Base-by-base conservation (phyloP, 2,888 invertebrate genomes). In the Yponomeuta cagnagella region DNA sequence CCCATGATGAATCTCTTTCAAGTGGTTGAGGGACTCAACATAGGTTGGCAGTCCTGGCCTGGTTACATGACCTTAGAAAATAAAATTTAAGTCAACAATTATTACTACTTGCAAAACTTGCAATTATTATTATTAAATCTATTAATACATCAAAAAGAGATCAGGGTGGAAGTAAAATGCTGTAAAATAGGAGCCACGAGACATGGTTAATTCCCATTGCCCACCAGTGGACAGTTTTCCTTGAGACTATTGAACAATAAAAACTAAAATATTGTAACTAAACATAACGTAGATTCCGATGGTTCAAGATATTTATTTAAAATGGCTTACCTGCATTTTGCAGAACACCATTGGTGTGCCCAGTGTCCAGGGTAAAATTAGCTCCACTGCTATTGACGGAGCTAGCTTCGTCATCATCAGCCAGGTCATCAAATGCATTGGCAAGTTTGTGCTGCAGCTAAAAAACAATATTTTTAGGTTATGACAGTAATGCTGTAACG, bases 341-440 rank as follows among this genome's bases (percentile, higher is more conserved):
- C 30, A 9, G 65, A 52, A 80, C 79, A 76, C 89, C 89, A 82
- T 90, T 90, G 72, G 78, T 82, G 52, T 86, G 88, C 58, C 79
- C 78, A 10, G 82, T 78, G 72, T 90, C 89, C 71, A 90, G 74
- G 23, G 90, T 88, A 74, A 88, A 92, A 74, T 92, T 90, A 12
- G 88, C 89, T 58, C 52, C 52, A 77, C 93, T 91, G 79, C 94
- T 92, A 67, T 94, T 92, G 15, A 94, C 94, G 72, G 94, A 93
- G 72, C 93, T 93, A 63, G 90, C 94, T 74, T 95, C 94, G 74
- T 95, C 95, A 72, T 95, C 95, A 72, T 95, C 94, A 72, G 92
- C 87, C 65, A 96, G 90, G 79, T 95, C 95, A 75, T 95, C 94
- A 79, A 96, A 94, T n/a, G 94, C 95, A 81, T 94, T 94, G 73